phyloP scores from a whole-genome alignment of 2,113 vertebrate species.

The Chaetura pelagica region DNA sequence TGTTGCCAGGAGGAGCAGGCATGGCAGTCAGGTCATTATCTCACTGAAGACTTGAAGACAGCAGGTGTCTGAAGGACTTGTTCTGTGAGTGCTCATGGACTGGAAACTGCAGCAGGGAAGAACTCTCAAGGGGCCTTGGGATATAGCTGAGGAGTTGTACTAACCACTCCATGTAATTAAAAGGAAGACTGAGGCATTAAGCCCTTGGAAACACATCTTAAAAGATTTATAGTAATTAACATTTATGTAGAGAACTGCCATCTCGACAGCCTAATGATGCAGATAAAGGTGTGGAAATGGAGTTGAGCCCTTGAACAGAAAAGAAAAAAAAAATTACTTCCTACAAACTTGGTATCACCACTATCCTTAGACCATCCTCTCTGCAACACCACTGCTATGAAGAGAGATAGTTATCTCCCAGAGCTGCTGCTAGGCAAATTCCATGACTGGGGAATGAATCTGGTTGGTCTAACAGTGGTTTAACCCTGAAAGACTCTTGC shows the following conservation, averaged over 20 bases:
- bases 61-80: conserved; percentile 7
- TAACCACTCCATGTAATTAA: conserved; percentile 20
- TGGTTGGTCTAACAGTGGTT: background rate
- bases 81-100: conserved; percentile 7
- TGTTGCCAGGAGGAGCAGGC: background rate
- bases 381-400: background rate
- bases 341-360: background rate
- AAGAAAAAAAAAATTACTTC: background rate
- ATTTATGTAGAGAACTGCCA: background rate
- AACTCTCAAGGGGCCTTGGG: background rate
- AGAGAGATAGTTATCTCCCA: conserved; percentile 15
- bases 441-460: background rate
- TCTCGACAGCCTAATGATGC: background rate
- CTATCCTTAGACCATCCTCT: background rate
- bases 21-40: background rate
- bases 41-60: background rate
- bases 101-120: background rate
- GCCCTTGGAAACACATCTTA: conserved; percentile 22
- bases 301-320: conserved; percentile 15
- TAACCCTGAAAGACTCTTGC: conserved; percentile 1
- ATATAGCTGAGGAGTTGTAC: background rate
- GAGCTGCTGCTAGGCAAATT: conserved; percentile 30
- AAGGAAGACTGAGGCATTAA: conserved; percentile 18
- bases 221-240: conserved; percentile 45
- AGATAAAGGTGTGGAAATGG: conserved; percentile 28